Base-by-base conservation (phyloP, 2,888 invertebrate species). In the Heterodera filipjevi region DNA sequence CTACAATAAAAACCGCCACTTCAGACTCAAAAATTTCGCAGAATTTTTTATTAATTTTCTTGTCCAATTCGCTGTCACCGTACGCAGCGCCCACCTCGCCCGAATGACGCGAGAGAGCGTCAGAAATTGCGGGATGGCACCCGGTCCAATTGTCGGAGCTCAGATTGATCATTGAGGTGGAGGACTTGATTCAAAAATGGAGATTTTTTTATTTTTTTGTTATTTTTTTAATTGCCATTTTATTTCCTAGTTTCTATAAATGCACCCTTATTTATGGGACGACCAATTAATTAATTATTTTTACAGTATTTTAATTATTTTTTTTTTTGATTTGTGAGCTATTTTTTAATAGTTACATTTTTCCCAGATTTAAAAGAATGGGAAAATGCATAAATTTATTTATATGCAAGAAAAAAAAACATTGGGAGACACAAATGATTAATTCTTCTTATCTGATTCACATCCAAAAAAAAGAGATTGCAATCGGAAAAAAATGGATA, bases 131-230 rank as follows among this genome's bases (percentile, higher is more conserved):
- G 0, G 72, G 39, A 76, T 78, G 78, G 66, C 77, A 76, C 16
- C 78, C 78, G 33, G 78, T 74, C 72, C 72, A 78, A 22, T 78
- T 78, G 68, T 78, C 78, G 16, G 78, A 78, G 32, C 49, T 74
- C 53, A 78, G 49, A 78, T 76, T 78, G 30, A 78, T 78, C 68
- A 68, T 68, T 33, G 14, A 30, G 16, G 16, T 53, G 53, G 53
- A 1, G 53, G 53, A 22, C n/a, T 39, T 39, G 12, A 39, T 6
- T 39, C 8, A 6, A 39, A 39, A 39, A 10, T 39, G 39, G 39
- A 10, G 1, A 10, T 0, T 39, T 2, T 39, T 10, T 39, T 12
- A 1, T 39, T 39, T 12, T 12, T 39, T 39, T 12, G 12, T 39
- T 39, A 39, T 39, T 39, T 39, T 39, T 39, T 39, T 39, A 39